Conservation (phyloP, 1,140 invertebrate genomes). For the Melipona quadrifasciata region DNA sequence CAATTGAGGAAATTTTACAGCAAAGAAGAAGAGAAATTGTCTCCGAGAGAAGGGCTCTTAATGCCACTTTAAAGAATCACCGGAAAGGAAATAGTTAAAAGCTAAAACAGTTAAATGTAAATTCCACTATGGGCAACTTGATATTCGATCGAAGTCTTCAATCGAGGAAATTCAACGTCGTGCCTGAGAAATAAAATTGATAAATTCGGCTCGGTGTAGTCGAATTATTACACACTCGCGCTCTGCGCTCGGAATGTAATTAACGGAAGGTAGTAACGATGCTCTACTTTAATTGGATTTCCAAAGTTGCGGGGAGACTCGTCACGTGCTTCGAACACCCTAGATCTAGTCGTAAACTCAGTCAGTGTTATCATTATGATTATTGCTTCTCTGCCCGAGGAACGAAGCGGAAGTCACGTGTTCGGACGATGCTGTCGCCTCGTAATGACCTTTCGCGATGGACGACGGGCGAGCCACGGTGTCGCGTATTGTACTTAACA, state of each 20-base stretch:
- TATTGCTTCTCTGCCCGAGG: neutral
- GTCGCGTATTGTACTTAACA: neutral
- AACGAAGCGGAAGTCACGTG: neutral
- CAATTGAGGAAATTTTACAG: too few species aligned
- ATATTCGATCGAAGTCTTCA: neutral
- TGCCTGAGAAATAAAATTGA: neutral
- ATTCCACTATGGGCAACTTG: neutral
- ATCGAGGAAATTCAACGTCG: neutral
- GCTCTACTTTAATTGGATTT: neutral
- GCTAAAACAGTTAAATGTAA: neutral
- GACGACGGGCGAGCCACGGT: neutral
- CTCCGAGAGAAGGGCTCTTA: too few species aligned
- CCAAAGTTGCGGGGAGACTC: neutral
- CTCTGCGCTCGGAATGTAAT: neutral
- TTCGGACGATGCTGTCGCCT: neutral
- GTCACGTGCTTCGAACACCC: conserved; percentile 7
- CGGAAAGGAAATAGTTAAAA: neutral
- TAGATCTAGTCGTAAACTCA: conserved; percentile 17
- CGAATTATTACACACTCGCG: neutral
- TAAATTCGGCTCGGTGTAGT: neutral
- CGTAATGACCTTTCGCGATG: neutral
- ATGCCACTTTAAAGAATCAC: neutral
- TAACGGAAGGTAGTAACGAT: neutral
- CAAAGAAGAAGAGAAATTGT: too few species aligned
- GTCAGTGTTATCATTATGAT: conserved; percentile 1